Conservation (phyloP, 2,888 invertebrate genomes). For the Drosophila formosana region DNA sequence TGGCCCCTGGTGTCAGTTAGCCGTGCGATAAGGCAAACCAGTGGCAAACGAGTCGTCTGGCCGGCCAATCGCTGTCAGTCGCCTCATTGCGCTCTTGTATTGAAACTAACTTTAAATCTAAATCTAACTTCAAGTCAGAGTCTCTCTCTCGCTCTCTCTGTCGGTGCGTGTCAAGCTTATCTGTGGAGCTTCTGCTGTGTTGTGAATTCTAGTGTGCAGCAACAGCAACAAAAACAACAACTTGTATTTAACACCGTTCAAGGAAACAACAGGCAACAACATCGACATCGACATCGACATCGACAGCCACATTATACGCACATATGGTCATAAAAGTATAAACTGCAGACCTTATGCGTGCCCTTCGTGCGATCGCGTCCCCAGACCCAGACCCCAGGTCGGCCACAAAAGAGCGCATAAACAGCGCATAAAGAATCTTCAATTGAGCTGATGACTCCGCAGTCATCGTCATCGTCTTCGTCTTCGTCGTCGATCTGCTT, state of each 20-base stretch:
- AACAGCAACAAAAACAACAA: constrained; percentile 19
- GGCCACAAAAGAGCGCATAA: constrained; percentile 51
- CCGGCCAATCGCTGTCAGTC: constrained; percentile 24
- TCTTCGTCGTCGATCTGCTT: constrained; percentile 39
- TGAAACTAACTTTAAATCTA: constrained; percentile 17
- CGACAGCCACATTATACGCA: background rate
- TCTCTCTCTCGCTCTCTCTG: constrained; percentile 15
- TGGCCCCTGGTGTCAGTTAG: constrained; percentile 61
- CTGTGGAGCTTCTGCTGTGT: constrained; percentile 23
- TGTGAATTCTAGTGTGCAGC: constrained; percentile 50
- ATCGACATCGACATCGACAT: background rate
- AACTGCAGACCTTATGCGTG: constrained; percentile 75
- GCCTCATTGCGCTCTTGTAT: constrained; percentile 13
- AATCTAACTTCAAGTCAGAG: background rate
- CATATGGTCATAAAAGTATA: constrained; percentile 34
- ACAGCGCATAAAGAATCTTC: constrained; percentile 73
- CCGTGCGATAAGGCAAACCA: constrained; percentile 78
- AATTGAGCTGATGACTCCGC: constrained; percentile 59
- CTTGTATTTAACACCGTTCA: constrained; percentile 63
- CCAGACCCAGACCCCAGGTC: constrained; percentile 12
- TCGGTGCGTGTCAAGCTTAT: constrained; percentile 50
- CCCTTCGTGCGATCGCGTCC: constrained; percentile 59
- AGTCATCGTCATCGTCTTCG: background rate
- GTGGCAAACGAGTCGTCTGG: constrained; percentile 52
- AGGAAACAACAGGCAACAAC: constrained; percentile 57